phyloP scores from a whole-genome alignment of 1,140 invertebrate species.

The Dryas iulia region DNA sequence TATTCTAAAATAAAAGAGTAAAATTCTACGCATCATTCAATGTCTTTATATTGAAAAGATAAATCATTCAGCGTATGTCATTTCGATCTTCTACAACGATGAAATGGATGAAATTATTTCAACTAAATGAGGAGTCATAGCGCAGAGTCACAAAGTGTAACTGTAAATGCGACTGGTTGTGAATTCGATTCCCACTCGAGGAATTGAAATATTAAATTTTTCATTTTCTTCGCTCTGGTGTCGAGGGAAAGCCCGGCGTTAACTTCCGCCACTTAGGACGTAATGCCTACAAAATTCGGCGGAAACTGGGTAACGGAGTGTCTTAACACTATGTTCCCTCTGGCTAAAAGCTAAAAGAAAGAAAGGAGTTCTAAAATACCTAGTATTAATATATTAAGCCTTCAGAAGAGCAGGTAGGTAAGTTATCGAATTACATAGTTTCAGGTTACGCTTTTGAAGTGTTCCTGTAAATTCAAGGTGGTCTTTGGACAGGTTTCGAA shows the following conservation, averaged over 20 bases:
- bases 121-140: neutral
- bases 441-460: constrained; percentile 2
- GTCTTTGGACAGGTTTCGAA: constrained; percentile 1
- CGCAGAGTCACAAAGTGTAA: too few species aligned
- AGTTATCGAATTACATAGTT: neutral
- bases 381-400: neutral
- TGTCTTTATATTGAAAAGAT: neutral
- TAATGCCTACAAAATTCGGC: too few species aligned
- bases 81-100: neutral
- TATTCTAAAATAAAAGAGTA: neutral
- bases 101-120: neutral
- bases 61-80: neutral
- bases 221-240: too few species aligned
- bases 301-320: too few species aligned
- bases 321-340: too few species aligned
- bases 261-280: too few species aligned
- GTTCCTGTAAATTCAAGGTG: neutral
- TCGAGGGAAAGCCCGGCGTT: too few species aligned
- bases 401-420: neutral
- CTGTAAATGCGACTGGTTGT: too few species aligned
- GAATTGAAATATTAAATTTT: too few species aligned
- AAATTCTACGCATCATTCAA: neutral
- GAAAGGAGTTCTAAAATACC: too few species aligned
- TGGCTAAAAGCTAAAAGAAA: too few species aligned
- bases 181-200: too few species aligned